Percentiles rank a stretch among this genome's conserved stretches.
Conservation (phyloP, 2,113 vertebrate species). For the Gasterosteus nipponicus region DNA sequence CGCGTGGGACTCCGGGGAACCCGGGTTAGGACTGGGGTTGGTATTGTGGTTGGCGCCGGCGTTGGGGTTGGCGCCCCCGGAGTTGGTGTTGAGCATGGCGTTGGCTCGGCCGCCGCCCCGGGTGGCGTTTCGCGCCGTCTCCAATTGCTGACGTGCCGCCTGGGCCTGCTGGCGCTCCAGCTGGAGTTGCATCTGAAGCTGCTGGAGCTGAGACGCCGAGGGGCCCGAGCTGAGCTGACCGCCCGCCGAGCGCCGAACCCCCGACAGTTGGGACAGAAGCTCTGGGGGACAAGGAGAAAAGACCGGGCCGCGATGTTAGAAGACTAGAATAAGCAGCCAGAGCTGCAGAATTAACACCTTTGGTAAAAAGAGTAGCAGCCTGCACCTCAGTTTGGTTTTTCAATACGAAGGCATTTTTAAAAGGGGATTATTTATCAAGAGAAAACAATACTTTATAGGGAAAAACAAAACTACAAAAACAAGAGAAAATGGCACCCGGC, state of each 20-base stretch:
- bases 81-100: slow-evolving; percentile 88
- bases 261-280: slow-evolving; percentile 97
- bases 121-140: slow-evolving; percentile 93
- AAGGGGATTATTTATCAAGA: no score
- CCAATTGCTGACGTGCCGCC: slow-evolving; percentile 95
- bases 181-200: slow-evolving; percentile 99
- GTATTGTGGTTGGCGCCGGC: slow-evolving; percentile 88
- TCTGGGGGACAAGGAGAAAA: slow-evolving; percentile 79
- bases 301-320: background rate
- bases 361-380: background rate
- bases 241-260: slow-evolving; percentile 95
- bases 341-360: no score
- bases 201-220: slow-evolving; percentile 97
- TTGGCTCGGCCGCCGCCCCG: slow-evolving; percentile 90
- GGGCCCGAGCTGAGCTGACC: slow-evolving; percentile 98
- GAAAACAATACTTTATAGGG: no score
- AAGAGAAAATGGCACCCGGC: no score
- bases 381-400: background rate
- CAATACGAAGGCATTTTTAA: no score
- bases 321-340: background rate
- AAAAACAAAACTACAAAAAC: no score
- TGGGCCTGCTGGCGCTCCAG: slow-evolving; percentile 96
- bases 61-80: slow-evolving; percentile 85
- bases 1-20: slow-evolving; percentile 60
- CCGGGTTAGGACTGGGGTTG: slow-evolving; percentile 81